Evolutionary conservation across 2,113 vertebrate species (phyloP).

Genomic region (Platycercus adscitus): DNA sequence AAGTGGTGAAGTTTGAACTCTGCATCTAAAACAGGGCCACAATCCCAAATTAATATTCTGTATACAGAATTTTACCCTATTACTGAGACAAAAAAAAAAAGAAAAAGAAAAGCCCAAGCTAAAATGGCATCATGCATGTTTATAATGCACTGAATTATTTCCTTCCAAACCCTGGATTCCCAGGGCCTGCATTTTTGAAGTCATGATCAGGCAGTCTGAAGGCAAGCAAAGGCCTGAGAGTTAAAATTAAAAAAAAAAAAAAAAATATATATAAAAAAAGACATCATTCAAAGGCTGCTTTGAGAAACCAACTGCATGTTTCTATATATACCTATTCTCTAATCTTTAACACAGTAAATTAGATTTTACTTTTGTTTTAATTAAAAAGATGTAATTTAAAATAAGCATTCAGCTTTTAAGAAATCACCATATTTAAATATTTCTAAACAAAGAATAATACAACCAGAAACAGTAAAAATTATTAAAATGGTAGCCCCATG

Average conservation of each 20-base stretch:
- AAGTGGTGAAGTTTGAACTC: background rate
- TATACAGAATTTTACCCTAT: background rate
- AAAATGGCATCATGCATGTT: background rate
- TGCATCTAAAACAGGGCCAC: background rate
- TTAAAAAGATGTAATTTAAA: background rate
- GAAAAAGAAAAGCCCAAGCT: background rate
- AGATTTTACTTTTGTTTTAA: background rate
- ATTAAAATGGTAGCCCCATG: background rate
- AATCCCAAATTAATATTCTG: background rate
- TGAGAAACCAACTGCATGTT: background rate
- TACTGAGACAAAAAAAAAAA: background rate
- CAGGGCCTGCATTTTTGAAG: background rate
- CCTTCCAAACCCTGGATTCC: background rate
- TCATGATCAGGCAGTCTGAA: background rate
- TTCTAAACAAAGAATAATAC: background rate
- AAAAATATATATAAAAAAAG: background rate
- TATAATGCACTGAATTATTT: background rate
- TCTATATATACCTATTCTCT: background rate
- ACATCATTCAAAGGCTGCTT: background rate
- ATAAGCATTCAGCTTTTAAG: background rate
- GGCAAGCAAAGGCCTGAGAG: background rate
- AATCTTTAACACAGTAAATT: background rate
- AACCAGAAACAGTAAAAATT: background rate
- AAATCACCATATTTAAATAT: background rate
- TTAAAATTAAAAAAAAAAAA: background rate